A percentile compares a stretch with the other conserved stretches of the same genome.
Evolutionary conservation across 2,888 invertebrate genomes (phyloP).

Genomic region (Thera britannica): DNA sequence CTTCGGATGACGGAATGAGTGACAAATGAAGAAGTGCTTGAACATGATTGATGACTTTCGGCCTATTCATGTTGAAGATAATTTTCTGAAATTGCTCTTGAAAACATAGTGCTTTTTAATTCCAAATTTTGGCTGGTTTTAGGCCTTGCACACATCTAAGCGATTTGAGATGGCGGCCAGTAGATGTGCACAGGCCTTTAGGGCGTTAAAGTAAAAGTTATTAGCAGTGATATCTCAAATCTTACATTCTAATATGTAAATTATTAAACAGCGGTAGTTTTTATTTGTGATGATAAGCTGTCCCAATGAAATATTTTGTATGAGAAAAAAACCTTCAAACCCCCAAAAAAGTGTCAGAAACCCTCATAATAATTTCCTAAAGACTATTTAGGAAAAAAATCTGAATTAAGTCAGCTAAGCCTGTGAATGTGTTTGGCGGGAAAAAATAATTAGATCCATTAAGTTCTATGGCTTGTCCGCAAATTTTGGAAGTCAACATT

Average conservation of each 20-base stretch:
- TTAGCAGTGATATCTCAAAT: too few relatives aligned
- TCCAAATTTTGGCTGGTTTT: not conserved
- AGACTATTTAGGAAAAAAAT: not conserved
- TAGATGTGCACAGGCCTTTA: too few relatives aligned
- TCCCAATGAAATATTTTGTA: too few relatives aligned
- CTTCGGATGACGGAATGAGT: constrained; percentile 62
- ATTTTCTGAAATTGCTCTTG: constrained; percentile 18
- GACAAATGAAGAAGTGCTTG: constrained; percentile 75
- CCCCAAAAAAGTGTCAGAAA: too few relatives aligned
- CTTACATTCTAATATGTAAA: too few relatives aligned
- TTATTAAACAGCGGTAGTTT: too few relatives aligned
- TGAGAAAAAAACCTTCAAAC: too few relatives aligned
- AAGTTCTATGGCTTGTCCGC: constrained; percentile 33
- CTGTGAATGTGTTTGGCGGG: constrained; percentile 17
- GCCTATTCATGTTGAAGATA: constrained; percentile 46
- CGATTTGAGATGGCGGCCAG: too few relatives aligned
- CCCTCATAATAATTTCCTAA: too few relatives aligned
- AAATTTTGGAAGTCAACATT: constrained; percentile 34
- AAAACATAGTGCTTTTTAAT: constrained; percentile 10
- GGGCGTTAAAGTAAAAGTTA: too few relatives aligned
- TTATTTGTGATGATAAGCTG: too few relatives aligned
- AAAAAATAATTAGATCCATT: constrained; percentile 34
- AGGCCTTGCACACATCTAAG: too few relatives aligned
- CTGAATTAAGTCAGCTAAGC: constrained; percentile 13
- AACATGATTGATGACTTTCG: constrained; percentile 67